phyloP scores from a whole-genome alignment of 2,888 invertebrate species.

The Lasiommata megera region DNA sequence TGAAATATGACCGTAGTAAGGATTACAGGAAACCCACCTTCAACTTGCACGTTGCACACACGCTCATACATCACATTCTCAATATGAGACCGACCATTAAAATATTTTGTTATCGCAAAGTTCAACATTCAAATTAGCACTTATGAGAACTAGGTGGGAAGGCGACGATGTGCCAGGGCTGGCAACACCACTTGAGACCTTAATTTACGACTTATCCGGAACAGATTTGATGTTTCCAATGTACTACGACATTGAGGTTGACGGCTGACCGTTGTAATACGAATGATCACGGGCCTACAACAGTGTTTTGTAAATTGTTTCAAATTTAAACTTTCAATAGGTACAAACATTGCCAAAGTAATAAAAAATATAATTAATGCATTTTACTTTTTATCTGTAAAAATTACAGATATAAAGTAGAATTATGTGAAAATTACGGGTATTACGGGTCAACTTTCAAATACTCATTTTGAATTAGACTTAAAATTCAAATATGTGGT shows the following conservation, averaged over 20 bases:
- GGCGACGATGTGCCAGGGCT: constrained; percentile 24
- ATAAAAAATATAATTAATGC: too few species aligned
- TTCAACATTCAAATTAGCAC: constrained; percentile 17
- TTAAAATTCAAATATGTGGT: too few species aligned
- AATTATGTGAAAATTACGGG: too few species aligned
- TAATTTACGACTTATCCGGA: constrained; percentile 15
- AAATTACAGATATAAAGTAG: too few species aligned
- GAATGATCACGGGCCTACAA: too few species aligned
- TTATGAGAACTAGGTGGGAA: constrained; percentile 21
- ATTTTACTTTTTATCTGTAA: too few species aligned
- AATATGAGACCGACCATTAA: constrained; percentile 7
- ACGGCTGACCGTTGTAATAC: background rate
- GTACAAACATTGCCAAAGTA: too few species aligned
- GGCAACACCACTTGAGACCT: constrained; percentile 18
- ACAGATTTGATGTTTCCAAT: constrained; percentile 13
- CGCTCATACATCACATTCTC: background rate
- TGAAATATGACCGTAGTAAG: too few species aligned
- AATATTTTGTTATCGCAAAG: constrained; percentile 20
- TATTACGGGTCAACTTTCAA: too few species aligned
- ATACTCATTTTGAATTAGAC: too few species aligned
- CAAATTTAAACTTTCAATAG: too few species aligned
- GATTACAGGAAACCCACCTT: background rate
- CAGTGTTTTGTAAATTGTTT: too few species aligned
- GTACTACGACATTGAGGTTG: background rate
- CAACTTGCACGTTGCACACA: background rate